Conservation (phyloP, 2,113 vertebrate genomes). For the Pachypanchax playfairii region DNA sequence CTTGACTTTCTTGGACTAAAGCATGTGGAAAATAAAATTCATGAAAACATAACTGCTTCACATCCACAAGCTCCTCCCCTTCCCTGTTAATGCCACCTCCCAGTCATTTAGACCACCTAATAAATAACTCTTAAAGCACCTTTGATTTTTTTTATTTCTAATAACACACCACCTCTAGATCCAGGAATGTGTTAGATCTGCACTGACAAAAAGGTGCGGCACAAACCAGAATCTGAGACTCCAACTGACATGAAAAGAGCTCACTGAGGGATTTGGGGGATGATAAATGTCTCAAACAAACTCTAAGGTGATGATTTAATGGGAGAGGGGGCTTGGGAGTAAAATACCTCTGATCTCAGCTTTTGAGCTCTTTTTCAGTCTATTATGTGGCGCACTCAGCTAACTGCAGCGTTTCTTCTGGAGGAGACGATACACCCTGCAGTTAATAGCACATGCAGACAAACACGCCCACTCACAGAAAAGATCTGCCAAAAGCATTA, state of each 20-base stretch:
- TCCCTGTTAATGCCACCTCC: slow-evolving; percentile 31
- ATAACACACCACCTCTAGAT: slow-evolving; percentile 62
- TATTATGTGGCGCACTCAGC: slow-evolving; percentile 33
- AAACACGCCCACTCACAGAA: slow-evolving; percentile 36
- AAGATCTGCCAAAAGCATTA: slow-evolving; percentile 62
- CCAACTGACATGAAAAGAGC: slow-evolving; percentile 4
- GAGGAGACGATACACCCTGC: slow-evolving; percentile 49
- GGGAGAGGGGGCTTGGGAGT: slow-evolving; percentile 42
- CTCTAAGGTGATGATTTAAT: slow-evolving; percentile 44
- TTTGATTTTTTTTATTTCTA: slow-evolving; percentile 71
- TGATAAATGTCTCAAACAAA: slow-evolving; percentile 51
- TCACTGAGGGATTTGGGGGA: slow-evolving; percentile 10
- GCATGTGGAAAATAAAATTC: slow-evolving; percentile 32
- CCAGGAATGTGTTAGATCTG: slow-evolving; percentile 68
- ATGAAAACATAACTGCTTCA: slow-evolving; percentile 17
- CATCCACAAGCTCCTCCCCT: slow-evolving; percentile 2
- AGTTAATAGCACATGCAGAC: slow-evolving; percentile 41
- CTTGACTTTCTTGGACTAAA: slow-evolving; percentile 25
- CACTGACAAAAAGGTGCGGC: slow-evolving; percentile 55
- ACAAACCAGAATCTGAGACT: slow-evolving; percentile 9
- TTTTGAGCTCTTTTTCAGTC: slow-evolving; percentile 30
- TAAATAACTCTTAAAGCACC: slow-evolving; percentile 37
- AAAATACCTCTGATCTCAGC: slow-evolving; percentile 44
- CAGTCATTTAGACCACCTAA: slow-evolving; percentile 53
- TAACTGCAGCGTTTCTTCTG: slow-evolving; percentile 43